phyloP scores from a whole-genome alignment of 2,797 vertebrate species.

The Acrossocheilus fasciatus region DNA sequence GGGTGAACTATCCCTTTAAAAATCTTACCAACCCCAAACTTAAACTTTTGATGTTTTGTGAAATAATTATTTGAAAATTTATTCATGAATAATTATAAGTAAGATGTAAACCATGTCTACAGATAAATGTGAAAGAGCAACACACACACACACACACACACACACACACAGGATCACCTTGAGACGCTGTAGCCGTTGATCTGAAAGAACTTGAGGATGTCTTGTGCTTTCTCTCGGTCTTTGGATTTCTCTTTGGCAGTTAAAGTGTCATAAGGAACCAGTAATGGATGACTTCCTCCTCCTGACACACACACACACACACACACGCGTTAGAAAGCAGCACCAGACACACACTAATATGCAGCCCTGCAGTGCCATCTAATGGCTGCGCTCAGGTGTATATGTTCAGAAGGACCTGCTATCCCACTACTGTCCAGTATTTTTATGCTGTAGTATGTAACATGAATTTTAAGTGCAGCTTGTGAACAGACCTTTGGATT shows the following conservation, averaged over 20 bases:
- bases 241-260: conserved; percentile 97
- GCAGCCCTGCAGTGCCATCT: conserved; percentile 3
- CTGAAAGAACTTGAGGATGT: conserved; percentile 95
- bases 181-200: conserved; percentile 93
- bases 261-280: conserved; percentile 95
- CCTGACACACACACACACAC: conserved; percentile 72
- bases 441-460: not conserved
- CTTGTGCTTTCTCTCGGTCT: conserved; percentile 93
- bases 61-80: not conserved
- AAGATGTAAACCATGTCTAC: not conserved
- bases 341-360: not conserved
- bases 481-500: conserved; percentile 87
- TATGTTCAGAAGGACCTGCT: not conserved
- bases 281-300: conserved; percentile 92
- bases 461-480: not conserved
- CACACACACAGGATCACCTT: conserved; percentile 75
- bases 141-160: no score
- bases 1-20: not conserved
- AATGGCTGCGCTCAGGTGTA: not conserved
- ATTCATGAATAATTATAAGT: not conserved
- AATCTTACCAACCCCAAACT: not conserved
- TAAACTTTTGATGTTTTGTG: not conserved
- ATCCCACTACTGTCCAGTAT: not conserved
- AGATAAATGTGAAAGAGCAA: not conserved
- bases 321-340: not conserved